Conservation (phyloP, 1,140 invertebrate species). For the Heliconius eleuchia region DNA sequence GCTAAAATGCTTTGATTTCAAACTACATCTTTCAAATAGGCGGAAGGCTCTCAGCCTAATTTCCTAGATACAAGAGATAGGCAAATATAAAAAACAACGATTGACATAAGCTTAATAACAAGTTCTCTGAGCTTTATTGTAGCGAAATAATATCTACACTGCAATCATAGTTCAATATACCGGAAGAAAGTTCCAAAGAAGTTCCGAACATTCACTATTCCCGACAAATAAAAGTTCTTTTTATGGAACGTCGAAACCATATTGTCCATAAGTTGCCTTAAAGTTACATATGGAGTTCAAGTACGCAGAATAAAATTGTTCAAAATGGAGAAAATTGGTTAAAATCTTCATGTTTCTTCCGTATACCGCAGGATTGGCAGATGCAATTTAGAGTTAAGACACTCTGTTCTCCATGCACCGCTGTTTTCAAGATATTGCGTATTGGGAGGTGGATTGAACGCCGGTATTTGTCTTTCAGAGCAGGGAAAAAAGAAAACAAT, state of each 20-base stretch:
- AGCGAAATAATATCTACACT: neutral
- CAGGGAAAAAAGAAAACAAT: no score
- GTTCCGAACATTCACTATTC: neutral
- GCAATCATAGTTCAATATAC: conserved; percentile 13
- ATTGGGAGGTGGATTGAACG: no score
- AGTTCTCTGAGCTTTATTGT: neutral
- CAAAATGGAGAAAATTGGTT: neutral
- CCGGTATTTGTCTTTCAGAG: no score
- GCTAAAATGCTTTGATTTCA: no score
- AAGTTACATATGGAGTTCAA: conserved; percentile 2
- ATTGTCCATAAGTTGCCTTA: conserved; percentile 8
- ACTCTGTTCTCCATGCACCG: no score
- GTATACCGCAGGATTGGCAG: no score
- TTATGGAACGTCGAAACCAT: conserved; percentile 10
- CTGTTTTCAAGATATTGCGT: no score
- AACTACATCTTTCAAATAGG: no score
- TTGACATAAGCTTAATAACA: conserved; percentile 1
- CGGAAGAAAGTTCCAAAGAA: conserved; percentile 1
- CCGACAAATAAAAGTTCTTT: conserved; percentile 8
- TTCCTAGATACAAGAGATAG: no score
- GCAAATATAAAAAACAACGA: neutral
- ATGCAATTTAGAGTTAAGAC: no score
- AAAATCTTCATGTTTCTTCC: neutral
- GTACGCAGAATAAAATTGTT: neutral
- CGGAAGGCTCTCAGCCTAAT: no score